These are phyloP conservation scores for Berghia stephanieae DNA, from an alignment of 1,140 invertebrate species.

Conservation along the genomic window DNA sequence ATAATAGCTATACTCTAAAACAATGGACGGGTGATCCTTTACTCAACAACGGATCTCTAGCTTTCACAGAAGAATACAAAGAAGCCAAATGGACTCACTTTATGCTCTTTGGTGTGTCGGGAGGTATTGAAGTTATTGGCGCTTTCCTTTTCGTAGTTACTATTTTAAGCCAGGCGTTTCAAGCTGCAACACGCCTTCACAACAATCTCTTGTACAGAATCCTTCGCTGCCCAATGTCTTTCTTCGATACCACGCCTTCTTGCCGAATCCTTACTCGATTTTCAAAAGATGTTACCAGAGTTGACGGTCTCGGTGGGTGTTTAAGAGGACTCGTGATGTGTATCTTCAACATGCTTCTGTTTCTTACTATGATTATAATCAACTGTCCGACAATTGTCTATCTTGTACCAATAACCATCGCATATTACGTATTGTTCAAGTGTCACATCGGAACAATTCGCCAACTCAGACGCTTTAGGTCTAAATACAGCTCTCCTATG, in stretches of 20 bases:
- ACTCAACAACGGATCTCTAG: slow-evolving; percentile 37
- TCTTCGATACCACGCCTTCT: slow-evolving; percentile 75
- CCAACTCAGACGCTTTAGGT: background rate
- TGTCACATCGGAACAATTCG: background rate
- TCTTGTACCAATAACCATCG: background rate
- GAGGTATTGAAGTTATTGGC: slow-evolving; percentile 38
- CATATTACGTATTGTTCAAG: background rate
- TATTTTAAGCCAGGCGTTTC: slow-evolving; percentile 41
- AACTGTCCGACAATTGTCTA: background rate
- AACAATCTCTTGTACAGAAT: slow-evolving; percentile 61
- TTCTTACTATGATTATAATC: background rate
- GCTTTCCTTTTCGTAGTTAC: slow-evolving; percentile 41
- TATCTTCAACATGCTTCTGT: background rate
- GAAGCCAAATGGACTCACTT: slow-evolving; percentile 44
- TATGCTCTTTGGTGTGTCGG: slow-evolving; percentile 46
- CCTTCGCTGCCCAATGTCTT: slow-evolving; percentile 70
- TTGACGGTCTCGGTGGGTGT: slow-evolving; percentile 52
- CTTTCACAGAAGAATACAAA: slow-evolving; percentile 42
- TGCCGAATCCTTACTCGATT: slow-evolving; percentile 73
- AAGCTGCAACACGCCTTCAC: slow-evolving; percentile 56
- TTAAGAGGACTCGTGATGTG: background rate
- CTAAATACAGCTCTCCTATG: slow-evolving; percentile 2
- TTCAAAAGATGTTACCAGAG: slow-evolving; percentile 70
- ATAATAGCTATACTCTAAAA: too few species aligned
- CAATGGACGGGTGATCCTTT: slow-evolving; percentile 49